Base-by-base conservation (phyloP, 2,113 vertebrate species). In the Paraplagusia blochii region DNA sequence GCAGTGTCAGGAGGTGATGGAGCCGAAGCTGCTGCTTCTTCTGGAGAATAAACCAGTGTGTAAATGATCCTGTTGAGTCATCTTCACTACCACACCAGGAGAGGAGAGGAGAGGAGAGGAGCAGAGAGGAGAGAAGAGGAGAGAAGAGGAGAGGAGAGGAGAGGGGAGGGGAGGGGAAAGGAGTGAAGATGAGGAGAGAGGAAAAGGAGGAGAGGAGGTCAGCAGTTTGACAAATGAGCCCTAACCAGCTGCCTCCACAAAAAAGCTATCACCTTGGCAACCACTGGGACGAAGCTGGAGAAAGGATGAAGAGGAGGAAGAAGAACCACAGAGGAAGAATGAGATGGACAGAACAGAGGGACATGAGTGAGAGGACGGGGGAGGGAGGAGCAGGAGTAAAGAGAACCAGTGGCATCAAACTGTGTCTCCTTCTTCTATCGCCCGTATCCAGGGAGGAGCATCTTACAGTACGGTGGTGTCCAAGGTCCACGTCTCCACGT, bases 161-260 rank as follows among this genome's bases (percentile, higher is more conserved):
- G n/a, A n/a, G n/a, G n/a, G n/a, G n/a, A n/a, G n/a, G n/a, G 51
- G 44, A 63, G 47, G 16, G 19, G 2, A 10, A n/a, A 17, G 35
- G 17, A 6, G 40, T 14, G 40, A 7, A 53, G 4, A 34, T 29
- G 35, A 48, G 5, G 36, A 52, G 36, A 16, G 36, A 40, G 11
- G 49, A 36, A 36, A 56, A 46, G 46, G 33, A 19, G 43, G 50
- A 69, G 66, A 58, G 66, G 47, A 61, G 66, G 76, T 74, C 72
- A 76, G 58, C 63, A 44, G 54, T 52, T 72, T 77, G 82, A 82
- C 67, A 79, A 82, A 84, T 75, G 70, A 79, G 60, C 59, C 58
- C 63, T 66, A 72, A 76, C 62, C 77, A 83, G 79, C 76, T 80
- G 78, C 76, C 69, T 85, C 48, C 67, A 72, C 74, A 70, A 76